Percentiles rank a stretch among this genome's conserved stretches.
These are phyloP conservation scores for Apocrypta bakeri DNA, from an alignment of 1,140 invertebrate species.

Conservation along the genomic window DNA sequence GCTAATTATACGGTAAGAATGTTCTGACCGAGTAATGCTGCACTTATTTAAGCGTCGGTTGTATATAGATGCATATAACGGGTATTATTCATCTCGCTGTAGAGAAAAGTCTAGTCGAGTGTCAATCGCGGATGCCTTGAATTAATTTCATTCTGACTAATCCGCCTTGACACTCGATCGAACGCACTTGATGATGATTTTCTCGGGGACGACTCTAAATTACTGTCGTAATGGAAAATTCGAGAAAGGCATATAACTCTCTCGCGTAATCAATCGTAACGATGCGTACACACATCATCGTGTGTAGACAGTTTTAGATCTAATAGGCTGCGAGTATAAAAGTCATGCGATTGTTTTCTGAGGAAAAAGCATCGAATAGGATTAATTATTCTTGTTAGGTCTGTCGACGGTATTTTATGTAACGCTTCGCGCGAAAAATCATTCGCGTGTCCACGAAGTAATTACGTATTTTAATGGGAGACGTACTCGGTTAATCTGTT, in stretches of 20 bases:
- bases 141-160: constrained; percentile 39
- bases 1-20: too few relatives aligned
- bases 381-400: too few relatives aligned
- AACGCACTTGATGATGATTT: not conserved
- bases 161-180: constrained; percentile 41
- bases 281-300: not conserved
- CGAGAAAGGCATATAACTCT: not conserved
- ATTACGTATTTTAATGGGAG: too few relatives aligned
- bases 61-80: too few relatives aligned
- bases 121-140: constrained; percentile 27
- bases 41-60: too few relatives aligned
- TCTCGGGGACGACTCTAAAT: not conserved
- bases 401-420: too few relatives aligned
- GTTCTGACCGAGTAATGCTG: too few relatives aligned
- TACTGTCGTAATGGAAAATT: not conserved
- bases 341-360: not conserved
- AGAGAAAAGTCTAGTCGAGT: not conserved
- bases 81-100: too few relatives aligned
- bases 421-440: too few relatives aligned
- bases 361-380: not conserved
- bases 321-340: not conserved
- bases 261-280: not conserved
- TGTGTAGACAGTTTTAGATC: not conserved
- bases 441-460: too few relatives aligned
- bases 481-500: not conserved